Base-by-base conservation (phyloP, 2,797 vertebrate genomes). In the Catharus ustulatus region DNA sequence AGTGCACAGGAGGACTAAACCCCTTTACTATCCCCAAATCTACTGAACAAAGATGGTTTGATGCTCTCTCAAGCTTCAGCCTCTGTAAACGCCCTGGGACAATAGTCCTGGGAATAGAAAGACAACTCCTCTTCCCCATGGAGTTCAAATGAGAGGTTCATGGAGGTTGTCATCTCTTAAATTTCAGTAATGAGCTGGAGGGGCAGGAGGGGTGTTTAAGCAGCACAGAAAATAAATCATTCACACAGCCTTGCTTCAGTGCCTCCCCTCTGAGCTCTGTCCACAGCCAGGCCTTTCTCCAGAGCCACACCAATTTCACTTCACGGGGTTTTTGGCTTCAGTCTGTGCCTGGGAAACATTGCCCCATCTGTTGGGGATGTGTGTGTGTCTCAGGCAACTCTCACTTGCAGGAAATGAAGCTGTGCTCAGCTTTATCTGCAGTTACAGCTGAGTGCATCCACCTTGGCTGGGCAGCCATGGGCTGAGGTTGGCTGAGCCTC, bases 391-490 rank as follows among this genome's bases (percentile, higher is more conserved):
- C 79, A 42, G 69, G 29, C 73, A 76, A 36, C n/a, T 55, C 71
- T 59, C 30, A 10, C 21, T 64, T 30, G 62, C 4, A 2, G 63
- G 79, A 93, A 83, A 84, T 34, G 75, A 86, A 84, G 83, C 87
- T 62, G 57, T 63, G 87, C 73, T 91, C 48, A 49, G 55, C 74
- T 81, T 93, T 84, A 67, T 88, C 87, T 84, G 76, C 48, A 69
- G 66, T 86, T 79, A 73, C 63, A 91, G 87, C 30, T 74, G 89
- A 86, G 61, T 30, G 80, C 89, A 61, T 84, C 71, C 77, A 79
- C 64, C 76, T 76, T 74, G 59, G 45, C 19, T 90, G 89, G 42
- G 52, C 64, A 88, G 85, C 87, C 88, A 49, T 24, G 49, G 64
- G 64, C 36, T 59, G 45, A 59, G 36, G 77, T 19, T 90, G 87